These are phyloP conservation scores for Alauda arvensis DNA, from an alignment of 2,797 vertebrate genomes.

Conservation along the genomic window DNA sequence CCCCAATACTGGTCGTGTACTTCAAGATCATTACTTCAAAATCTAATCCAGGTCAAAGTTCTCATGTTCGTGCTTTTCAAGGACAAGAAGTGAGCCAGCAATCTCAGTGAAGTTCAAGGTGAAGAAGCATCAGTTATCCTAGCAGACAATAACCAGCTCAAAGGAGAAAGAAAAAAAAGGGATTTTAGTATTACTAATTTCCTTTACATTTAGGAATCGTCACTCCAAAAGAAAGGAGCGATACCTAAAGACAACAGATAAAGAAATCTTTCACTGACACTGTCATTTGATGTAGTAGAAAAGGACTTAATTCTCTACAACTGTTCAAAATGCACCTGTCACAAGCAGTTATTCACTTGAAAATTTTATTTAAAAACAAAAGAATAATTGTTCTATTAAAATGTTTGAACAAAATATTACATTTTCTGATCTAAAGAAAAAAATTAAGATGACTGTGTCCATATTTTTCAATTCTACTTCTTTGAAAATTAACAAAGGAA, in stretches of 20 bases:
- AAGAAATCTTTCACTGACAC: not conserved
- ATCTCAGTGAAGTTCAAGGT: not conserved
- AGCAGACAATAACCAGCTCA: not conserved
- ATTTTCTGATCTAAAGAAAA: slow-evolving; percentile 33
- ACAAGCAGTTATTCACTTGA: slow-evolving; percentile 1
- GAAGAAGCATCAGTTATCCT: not conserved
- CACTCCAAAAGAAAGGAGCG: not conserved
- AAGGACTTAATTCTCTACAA: not conserved
- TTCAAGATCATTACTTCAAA: not conserved
- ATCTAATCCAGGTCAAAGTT: not conserved
- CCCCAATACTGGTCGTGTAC: not conserved
- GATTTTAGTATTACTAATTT: not conserved
- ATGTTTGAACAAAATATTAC: slow-evolving; percentile 28
- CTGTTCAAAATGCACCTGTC: slow-evolving; percentile 17
- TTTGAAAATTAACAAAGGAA: slow-evolving; percentile 32
- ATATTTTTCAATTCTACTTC: slow-evolving; percentile 8
- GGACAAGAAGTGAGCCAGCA: not conserved
- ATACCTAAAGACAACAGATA: not conserved
- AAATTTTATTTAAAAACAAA: slow-evolving; percentile 36
- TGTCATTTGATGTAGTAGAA: not conserved
- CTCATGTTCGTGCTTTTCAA: not conserved
- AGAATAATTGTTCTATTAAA: slow-evolving; percentile 32
- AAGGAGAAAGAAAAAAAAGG: fast-evolving
- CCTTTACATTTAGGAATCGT: not conserved
- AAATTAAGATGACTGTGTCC: slow-evolving; percentile 21